Conservation (phyloP, 37 sponge, comb jelly and placozoan genomes). For the Spongilla lacustris region DNA sequence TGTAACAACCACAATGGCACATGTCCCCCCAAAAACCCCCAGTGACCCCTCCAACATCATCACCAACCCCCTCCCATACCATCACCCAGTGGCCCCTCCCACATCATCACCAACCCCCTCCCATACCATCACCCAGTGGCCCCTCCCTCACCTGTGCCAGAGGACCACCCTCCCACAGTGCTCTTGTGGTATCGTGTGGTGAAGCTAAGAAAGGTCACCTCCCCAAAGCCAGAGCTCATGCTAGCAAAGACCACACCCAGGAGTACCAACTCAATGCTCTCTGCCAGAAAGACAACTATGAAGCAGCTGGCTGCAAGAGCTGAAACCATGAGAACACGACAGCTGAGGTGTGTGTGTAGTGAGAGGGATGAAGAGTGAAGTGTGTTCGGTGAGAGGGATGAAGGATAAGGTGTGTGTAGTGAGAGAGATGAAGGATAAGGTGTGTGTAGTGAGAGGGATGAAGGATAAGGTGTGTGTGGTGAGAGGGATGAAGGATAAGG, state of each 20-base stretch:
- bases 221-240: slow-evolving; percentile 83
- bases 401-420: too few relatives aligned
- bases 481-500: too few relatives aligned
- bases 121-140: neutral
- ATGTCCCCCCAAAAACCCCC: too few relatives aligned
- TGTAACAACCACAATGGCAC: too few relatives aligned
- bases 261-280: slow-evolving; percentile 46
- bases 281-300: slow-evolving; percentile 50
- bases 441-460: too few relatives aligned
- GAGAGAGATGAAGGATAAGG: too few relatives aligned
- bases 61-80: neutral
- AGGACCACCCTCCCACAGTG: slow-evolving; percentile 74
- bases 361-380: too few relatives aligned
- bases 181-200: slow-evolving; percentile 73
- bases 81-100: too few relatives aligned
- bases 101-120: slow-evolving; percentile 5
- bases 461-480: too few relatives aligned
- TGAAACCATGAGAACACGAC: slow-evolving; percentile 13
- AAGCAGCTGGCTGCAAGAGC: slow-evolving; percentile 42
- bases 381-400: too few relatives aligned
- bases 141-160: slow-evolving; percentile 65
- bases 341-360: too few relatives aligned
- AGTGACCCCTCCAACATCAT: too few relatives aligned
- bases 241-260: slow-evolving; percentile 88
- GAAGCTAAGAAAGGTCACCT: slow-evolving; percentile 83